Evolutionary conservation across 2,797 vertebrate genomes (phyloP), one percentile per base, ranked within the genome.

Genomic region (Anas acuta): DNA sequence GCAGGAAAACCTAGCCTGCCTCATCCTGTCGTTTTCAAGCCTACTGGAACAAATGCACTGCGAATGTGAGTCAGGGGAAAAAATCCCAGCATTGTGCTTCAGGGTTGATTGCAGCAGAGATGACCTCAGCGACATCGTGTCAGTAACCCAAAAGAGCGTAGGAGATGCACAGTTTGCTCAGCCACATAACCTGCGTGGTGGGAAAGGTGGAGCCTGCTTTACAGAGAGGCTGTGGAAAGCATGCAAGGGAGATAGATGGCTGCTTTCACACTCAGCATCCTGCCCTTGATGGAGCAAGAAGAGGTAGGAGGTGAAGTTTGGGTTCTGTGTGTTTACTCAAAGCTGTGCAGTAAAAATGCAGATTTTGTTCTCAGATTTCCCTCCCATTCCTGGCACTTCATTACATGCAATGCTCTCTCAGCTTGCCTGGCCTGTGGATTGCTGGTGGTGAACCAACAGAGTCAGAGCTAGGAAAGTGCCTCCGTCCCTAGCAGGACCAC

Each of bases 11-110:
- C 64, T 80, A 80, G 25, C 30, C 51, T 89, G 65, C 61, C 57
- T 92, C 45, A 35, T 93, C 71, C 71, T 19, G 32, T 95, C 26
- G 15, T 90, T 84, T 84, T 90, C 71, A 93, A 95, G 72, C 84
- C 61, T 87, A 2, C 23, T 95, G 84, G 78, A 93, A 87, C 57
- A 93, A 95, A 90, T 57, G 11, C 1, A 0, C 49, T 53, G 17
- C 66, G 69, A 85, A 65, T 53, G 71, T 62, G 77, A 73, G 65
- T 11, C 10, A 7, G 20, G 20, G 56, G 77, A 79, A 92, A 33
- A 32, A 91, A 14, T 86, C 84, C 20, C 33, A 2, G 0, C 0
- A 0, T 60, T 61, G 35, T 73, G 49, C 80, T 87, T 86, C 56
- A 41, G 85, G 67, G 35, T 67, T 92, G 74, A 70, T 84, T 2